phyloP scores from a whole-genome alignment of 2,797 vertebrate species.

The Taenioides sp. region DNA sequence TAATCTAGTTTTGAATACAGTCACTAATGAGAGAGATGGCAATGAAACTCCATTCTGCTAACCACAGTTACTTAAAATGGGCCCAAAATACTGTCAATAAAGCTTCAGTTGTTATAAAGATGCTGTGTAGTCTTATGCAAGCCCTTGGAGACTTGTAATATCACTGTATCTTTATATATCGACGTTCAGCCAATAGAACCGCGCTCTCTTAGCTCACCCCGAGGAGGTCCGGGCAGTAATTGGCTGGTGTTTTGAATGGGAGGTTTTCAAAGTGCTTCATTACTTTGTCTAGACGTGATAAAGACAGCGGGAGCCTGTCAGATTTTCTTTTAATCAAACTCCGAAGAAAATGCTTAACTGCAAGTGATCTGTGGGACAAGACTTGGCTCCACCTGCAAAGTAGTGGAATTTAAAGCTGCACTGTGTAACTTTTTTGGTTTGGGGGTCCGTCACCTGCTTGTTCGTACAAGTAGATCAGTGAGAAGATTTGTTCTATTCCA shows the following conservation, averaged over 20 bases:
- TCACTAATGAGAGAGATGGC: neutral
- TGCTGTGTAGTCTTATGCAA: neutral
- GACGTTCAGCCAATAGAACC: neutral
- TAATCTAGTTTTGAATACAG: neutral
- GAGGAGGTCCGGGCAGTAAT: slow-evolving; percentile 12
- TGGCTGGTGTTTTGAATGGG: slow-evolving; percentile 20
- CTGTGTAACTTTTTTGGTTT: too few relatives aligned
- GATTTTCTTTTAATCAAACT: slow-evolving; percentile 31
- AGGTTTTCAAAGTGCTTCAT: slow-evolving; percentile 25
- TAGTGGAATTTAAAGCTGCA: neutral
- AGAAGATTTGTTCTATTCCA: neutral
- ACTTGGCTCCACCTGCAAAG: neutral
- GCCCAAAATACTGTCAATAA: neutral
- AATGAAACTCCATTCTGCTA: neutral
- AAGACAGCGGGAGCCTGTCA: slow-evolving; percentile 25
- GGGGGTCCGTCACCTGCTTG: too few relatives aligned
- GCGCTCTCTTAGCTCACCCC: neutral
- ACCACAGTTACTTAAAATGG: neutral
- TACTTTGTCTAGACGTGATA: slow-evolving; percentile 20
- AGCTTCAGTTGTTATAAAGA: neutral
- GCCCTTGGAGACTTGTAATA: neutral
- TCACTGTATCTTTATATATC: neutral
- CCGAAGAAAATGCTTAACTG: slow-evolving; percentile 5
- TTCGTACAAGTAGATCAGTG: neutral
- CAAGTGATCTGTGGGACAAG: neutral